Base-by-base conservation (phyloP, 2,797 vertebrate genomes). In the Pteropus rufus region DNA sequence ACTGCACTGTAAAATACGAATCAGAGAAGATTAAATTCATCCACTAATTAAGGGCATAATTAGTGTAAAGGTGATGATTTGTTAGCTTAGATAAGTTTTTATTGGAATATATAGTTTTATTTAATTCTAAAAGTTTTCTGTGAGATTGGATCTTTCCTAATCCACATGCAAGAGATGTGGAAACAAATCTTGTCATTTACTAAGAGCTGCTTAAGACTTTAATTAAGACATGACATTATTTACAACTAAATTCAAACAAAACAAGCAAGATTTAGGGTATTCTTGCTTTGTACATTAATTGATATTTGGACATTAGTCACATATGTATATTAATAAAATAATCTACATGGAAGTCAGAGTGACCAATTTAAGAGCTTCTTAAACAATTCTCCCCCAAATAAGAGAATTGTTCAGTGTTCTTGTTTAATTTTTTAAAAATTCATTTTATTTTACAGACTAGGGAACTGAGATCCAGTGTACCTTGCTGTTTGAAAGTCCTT, bases 1-100 rank as follows among this genome's bases (percentile, higher is more conserved):
- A 77, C 3, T 5, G 16, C 15, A 34, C 18, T 49, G 5, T 95
- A 77, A 54, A 91, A n/a, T 88, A 16, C 39, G 26, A 95, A 79
- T 75, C 93, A 65, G 26, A 93, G 44, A 75, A 93, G 44, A 75
- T 75, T 94, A 94, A 75, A 89, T 86, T 69, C 26, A 92, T 93
- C 64, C 18, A 73, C 36, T 89, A 91, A 91, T 41, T 89, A 62
- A 46, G 49, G 39, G 8, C 1, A 6, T 31, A 81, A 6, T 67
- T 90, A 89, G 34, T 81, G 0, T 95, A 31, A 92, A 93, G 62
- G 24, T 83, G 44, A 82, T 79, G 52, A 85, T 79, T 85, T 86
- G 62, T 73, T 95, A 96, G 89, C 87, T 98, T 94, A 95, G 84
- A 89, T 96, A 89, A 92, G 88, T 89, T 44, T 87, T 90, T 92